Conservation (phyloP, 1,140 invertebrate species). For the Caenorhabditis latens region DNA sequence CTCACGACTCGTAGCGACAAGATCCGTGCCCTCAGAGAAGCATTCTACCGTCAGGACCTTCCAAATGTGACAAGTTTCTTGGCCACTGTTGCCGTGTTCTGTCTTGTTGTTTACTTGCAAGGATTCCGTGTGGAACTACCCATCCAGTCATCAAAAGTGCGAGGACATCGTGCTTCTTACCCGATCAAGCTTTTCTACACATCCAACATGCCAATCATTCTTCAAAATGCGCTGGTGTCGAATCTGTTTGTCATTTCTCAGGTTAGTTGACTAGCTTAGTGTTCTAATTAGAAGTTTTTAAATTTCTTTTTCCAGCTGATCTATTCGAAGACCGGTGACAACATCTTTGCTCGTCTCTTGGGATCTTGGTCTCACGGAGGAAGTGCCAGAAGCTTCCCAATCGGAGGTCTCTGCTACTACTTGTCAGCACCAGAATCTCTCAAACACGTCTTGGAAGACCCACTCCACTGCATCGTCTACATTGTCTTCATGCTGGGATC, state of each 20-base stretch:
- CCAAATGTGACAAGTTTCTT: slow-evolving; percentile 99
- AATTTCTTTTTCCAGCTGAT: slow-evolving; percentile 83
- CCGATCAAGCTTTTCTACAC: slow-evolving; percentile 99
- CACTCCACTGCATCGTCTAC: slow-evolving; percentile 95
- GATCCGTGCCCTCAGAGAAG: slow-evolving; percentile 94
- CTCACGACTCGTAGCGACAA: slow-evolving; percentile 97
- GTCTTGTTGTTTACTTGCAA: slow-evolving; percentile 99
- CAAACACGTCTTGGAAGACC: slow-evolving; percentile 93
- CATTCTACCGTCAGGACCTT: slow-evolving; percentile 98
- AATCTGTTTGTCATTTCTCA: slow-evolving; percentile 99
- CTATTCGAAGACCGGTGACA: slow-evolving; percentile 95
- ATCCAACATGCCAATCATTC: slow-evolving; percentile 99
- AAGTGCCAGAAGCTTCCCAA: slow-evolving; percentile 88
- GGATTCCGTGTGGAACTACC: slow-evolving; percentile 99
- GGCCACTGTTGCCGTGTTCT: slow-evolving; percentile 97
- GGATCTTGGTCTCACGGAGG: slow-evolving; percentile 98
- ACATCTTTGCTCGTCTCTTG: slow-evolving; percentile 95
- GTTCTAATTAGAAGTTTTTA: too few species aligned
- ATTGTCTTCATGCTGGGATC: slow-evolving; percentile 99
- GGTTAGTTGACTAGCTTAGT: slow-evolving; percentile 78
- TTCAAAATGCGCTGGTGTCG: slow-evolving; percentile 97
- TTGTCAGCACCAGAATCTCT: slow-evolving; percentile 97
- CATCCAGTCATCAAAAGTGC: slow-evolving; percentile 98
- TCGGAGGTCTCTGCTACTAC: slow-evolving; percentile 89
- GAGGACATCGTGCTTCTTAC: slow-evolving; percentile 98